A percentile compares a stretch with the other conserved stretches of the same genome.
These are phyloP conservation scores for Carposina sasakii DNA, from an alignment of 1,140 invertebrate genomes.

Conservation along the genomic window DNA sequence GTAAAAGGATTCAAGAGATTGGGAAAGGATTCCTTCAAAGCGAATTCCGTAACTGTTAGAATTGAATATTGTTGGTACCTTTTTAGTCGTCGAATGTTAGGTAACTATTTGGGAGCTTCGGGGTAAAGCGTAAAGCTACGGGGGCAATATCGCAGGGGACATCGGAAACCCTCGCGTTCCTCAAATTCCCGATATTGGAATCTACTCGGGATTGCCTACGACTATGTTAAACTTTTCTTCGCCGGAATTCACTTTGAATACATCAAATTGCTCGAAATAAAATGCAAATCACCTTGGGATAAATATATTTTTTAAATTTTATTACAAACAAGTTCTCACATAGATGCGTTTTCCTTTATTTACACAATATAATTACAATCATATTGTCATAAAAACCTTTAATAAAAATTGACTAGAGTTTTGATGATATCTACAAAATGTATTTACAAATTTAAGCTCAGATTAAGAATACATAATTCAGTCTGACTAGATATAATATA, in stretches of 20 bases:
- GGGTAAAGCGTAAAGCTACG: too few relatives aligned
- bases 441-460: slow-evolving; percentile 63
- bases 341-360: slow-evolving; percentile 47
- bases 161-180: slow-evolving; percentile 20
- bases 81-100: too few relatives aligned
- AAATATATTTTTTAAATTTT: slow-evolving; percentile 61
- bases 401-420: slow-evolving; percentile 68
- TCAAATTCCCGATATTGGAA: slow-evolving; percentile 35
- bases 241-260: too few relatives aligned
- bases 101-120: too few relatives aligned
- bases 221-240: background rate
- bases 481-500: slow-evolving; percentile 32
- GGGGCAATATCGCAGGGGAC: slow-evolving; percentile 4
- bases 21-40: too few relatives aligned
- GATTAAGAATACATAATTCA: slow-evolving; percentile 32
- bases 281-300: slow-evolving; percentile 32
- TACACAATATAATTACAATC: slow-evolving; percentile 64
- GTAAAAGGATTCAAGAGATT: too few relatives aligned
- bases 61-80: too few relatives aligned
- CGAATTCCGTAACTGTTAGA: too few relatives aligned
- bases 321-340: slow-evolving; percentile 54
- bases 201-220: slow-evolving; percentile 20
- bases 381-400: slow-evolving; percentile 66
- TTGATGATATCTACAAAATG: slow-evolving; percentile 55
- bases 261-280: too few relatives aligned